A percentile compares a stretch with the other conserved stretches of the same genome.
phyloP scores from a whole-genome alignment of 2,888 invertebrate genomes.

The Parelbella ahira region DNA sequence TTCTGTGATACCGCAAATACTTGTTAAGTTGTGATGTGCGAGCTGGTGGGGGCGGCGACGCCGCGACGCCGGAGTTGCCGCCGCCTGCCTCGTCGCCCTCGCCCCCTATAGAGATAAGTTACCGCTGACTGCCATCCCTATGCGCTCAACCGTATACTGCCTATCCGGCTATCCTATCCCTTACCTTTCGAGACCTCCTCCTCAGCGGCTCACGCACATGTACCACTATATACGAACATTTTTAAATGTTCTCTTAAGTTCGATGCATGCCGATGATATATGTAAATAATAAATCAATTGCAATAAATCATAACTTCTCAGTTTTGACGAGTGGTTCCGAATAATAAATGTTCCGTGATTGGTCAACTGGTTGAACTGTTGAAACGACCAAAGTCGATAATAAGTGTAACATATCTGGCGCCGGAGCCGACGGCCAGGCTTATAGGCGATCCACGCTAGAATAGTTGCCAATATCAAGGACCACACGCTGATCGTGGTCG shows the following conservation, averaged over 20 bases:
- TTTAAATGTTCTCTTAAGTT: constrained; percentile 23
- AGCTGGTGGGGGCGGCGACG: constrained; percentile 68
- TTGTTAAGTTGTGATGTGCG: constrained; percentile 84
- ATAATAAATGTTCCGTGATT: constrained; percentile 34
- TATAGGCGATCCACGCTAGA: constrained; percentile 52
- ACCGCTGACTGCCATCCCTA: constrained; percentile 70
- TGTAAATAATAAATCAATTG: constrained; percentile 23
- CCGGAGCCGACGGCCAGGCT: constrained; percentile 41
- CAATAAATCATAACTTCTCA: constrained; percentile 22
- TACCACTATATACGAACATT: constrained; percentile 36
- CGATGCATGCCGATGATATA: constrained; percentile 18
- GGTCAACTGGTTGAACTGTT: constrained; percentile 36
- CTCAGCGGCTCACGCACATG: constrained; percentile 49
- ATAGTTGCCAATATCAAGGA: constrained; percentile 48
- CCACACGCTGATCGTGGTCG: constrained; percentile 47
- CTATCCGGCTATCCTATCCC: constrained; percentile 55
- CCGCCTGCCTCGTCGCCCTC: constrained; percentile 69
- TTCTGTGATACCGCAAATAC: constrained; percentile 86
- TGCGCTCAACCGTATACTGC: constrained; percentile 67
- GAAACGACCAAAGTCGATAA: constrained; percentile 48
- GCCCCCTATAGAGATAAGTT: constrained; percentile 73
- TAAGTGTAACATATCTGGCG: constrained; percentile 44
- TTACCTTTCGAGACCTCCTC: constrained; percentile 43
- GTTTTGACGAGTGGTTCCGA: constrained; percentile 43
- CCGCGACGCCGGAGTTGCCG: constrained; percentile 66